A percentile compares a stretch with the other conserved stretches of the same genome.
phyloP scores from a whole-genome alignment of 2,888 invertebrate species.

The Drosophila infuscata region DNA sequence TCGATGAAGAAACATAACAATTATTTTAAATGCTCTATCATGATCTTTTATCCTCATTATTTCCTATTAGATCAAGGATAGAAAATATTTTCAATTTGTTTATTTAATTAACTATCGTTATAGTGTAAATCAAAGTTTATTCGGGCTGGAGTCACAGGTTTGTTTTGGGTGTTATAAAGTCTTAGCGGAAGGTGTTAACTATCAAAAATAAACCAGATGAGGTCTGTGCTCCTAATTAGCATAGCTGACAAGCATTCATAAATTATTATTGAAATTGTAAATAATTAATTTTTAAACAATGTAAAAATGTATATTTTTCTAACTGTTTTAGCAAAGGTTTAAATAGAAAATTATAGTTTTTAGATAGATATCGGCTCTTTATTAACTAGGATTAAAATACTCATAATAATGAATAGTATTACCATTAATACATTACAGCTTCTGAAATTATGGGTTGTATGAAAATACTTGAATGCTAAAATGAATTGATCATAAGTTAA shows the following conservation, averaged over 20 bases:
- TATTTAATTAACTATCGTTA: neutral
- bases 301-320: neutral
- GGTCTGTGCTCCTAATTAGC: neutral
- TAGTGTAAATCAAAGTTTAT: neutral
- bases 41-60: too few relatives aligned
- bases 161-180: neutral
- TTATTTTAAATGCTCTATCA: neutral
- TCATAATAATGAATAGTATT: neutral
- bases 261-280: neutral
- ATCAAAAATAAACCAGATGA: fast-evolving
- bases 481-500: constrained; percentile 12
- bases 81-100: neutral
- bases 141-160: too few relatives aligned
- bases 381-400: neutral
- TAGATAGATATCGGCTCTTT: neutral
- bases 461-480: neutral
- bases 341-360: neutral
- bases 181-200: too few relatives aligned
- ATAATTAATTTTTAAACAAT: neutral
- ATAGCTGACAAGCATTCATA: too few relatives aligned
- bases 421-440: neutral
- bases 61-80: neutral
- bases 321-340: neutral
- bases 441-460: neutral
- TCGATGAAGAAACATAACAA: neutral